Base-by-base conservation (phyloP, 2,888 invertebrate species). In the Druceiella hillmani region DNA sequence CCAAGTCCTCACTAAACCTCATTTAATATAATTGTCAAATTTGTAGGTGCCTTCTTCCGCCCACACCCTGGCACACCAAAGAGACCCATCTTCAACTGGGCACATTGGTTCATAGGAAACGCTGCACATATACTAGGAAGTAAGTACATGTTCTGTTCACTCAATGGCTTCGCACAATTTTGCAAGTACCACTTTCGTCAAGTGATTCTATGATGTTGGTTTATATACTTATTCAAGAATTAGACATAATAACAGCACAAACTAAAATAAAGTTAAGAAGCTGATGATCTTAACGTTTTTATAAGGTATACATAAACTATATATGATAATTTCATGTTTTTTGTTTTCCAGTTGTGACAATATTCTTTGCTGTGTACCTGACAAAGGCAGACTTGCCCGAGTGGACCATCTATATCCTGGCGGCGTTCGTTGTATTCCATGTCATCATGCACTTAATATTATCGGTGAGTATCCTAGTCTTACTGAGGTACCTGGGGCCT, bases 301-400 rank as follows among this genome's bases (percentile, higher is more conserved):
- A n/a, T n/a, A n/a, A n/a, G n/a, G n/a, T n/a, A n/a, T n/a, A n/a
- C n/a, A n/a, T n/a, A n/a, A n/a, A n/a, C n/a, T n/a, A n/a, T n/a
- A n/a, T n/a, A n/a, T n/a, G n/a, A n/a, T n/a, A n/a, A n/a, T n/a
- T n/a, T n/a, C n/a, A n/a, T n/a, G n/a, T n/a, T n/a, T n/a, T n/a
- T n/a, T n/a, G n/a, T n/a, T n/a, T 74, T 78, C 6, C 73, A 94
- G 94, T 95, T 63, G 83, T 91, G 9, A 87, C 92, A 33, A 87
- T 97, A 53, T 95, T 95, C 78, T 85, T 94, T 56, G 90, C 95
- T 25, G 85, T 90, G 14, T 82, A 83, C 55, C 72, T 95, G 45
- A 77, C 78, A 48, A 90, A 92, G 63, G 89, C 92, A 3, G 84
- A 88, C 54, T 68, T 94, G 27, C 92, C 93, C 0, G 72, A 81